A percentile compares a stretch with the other conserved stretches of the same genome.
These are phyloP conservation scores for Carassius carassius DNA, from an alignment of 2,113 vertebrate genomes.

Conservation along the genomic window DNA sequence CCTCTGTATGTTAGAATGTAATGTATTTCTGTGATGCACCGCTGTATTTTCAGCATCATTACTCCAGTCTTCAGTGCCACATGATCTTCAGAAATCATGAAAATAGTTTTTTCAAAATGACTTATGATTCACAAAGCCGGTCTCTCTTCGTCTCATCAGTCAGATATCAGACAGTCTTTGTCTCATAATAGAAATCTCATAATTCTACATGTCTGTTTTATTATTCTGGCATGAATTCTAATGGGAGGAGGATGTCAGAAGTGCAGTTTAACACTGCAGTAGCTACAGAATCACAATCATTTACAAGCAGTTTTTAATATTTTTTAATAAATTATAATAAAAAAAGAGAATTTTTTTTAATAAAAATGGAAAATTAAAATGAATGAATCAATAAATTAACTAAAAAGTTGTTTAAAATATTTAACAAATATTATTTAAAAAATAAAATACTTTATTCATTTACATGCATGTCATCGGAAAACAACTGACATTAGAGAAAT, in stretches of 20 bases:
- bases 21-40: not conserved
- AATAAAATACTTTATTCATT: not conserved
- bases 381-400: too few relatives aligned
- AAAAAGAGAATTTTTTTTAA: too few relatives aligned
- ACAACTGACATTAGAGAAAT: too few relatives aligned
- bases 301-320: not conserved
- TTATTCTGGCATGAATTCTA: slow-evolving; percentile 10
- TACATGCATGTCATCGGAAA: not conserved
- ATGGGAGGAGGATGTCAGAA: not conserved
- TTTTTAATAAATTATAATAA: too few relatives aligned
- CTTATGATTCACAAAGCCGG: not conserved
- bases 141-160: not conserved
- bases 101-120: not conserved
- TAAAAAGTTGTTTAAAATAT: too few relatives aligned
- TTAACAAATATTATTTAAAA: too few relatives aligned
- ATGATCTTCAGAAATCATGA: not conserved
- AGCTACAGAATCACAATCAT: not conserved
- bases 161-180: slow-evolving; percentile 8
- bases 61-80: not conserved
- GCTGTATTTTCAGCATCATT: not conserved
- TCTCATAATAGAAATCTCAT: slow-evolving; percentile 32
- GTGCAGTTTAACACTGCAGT: not conserved
- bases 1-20: not conserved
- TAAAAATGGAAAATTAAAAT: too few relatives aligned
- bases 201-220: slow-evolving; percentile 14